Evolutionary conservation across 53 echinoderm and acorn worm genomes (phyloP).

Genomic region (Crossaster papposus): DNA sequence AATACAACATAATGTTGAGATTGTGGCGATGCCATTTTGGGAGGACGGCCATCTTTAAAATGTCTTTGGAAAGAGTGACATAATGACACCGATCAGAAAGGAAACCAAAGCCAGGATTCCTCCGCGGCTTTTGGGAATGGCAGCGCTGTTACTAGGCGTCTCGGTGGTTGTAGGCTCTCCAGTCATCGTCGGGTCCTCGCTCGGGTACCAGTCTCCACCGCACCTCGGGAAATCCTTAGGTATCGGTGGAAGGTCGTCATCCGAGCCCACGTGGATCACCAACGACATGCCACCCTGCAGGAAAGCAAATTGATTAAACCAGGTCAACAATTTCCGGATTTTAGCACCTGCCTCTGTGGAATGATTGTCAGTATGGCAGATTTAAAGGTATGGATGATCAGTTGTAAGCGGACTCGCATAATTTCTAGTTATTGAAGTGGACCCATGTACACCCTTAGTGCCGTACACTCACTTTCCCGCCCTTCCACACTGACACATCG

Average conservation of each 20-base stretch:
- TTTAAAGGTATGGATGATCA: no score
- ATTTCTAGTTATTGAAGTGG: no score
- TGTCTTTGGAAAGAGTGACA: not conserved
- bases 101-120: not conserved
- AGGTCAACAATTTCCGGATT: not conserved
- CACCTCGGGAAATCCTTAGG: slow-evolving; percentile 54
- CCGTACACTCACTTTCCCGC: no score
- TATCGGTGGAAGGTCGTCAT: slow-evolving; percentile 46
- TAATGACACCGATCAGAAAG: not conserved
- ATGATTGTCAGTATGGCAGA: no score
- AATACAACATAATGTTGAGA: no score
- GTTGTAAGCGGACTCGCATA: no score
- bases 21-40: not conserved
- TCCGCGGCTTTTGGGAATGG: not conserved
- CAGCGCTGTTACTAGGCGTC: not conserved
- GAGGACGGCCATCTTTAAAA: not conserved
- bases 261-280: slow-evolving; percentile 55
- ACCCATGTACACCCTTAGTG: no score
- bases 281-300: slow-evolving; percentile 54
- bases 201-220: slow-evolving; percentile 33
- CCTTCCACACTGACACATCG: no score
- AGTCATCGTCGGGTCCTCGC: not conserved
- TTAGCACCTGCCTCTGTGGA: no score
- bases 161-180: not conserved
- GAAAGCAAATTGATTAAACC: slow-evolving; percentile 6